Conservation (phyloP, 1,140 invertebrate genomes). For the Cherax destructor region DNA sequence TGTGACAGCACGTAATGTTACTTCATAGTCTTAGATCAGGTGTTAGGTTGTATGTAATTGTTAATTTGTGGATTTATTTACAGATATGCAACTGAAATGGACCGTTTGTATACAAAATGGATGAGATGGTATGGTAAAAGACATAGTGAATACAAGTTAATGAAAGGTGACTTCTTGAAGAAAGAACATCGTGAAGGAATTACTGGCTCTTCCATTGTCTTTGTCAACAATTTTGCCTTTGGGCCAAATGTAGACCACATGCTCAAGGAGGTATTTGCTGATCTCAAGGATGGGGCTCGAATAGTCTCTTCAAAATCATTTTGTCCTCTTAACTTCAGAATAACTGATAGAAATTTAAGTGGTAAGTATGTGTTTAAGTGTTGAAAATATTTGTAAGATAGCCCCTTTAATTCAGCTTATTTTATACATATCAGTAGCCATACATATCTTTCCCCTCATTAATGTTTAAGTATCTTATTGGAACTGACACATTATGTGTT, state of each 20-base stretch:
- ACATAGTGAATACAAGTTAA: constrained; percentile 90
- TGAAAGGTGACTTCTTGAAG: constrained; percentile 90
- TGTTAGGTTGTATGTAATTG: background rate
- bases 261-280: constrained; percentile 95
- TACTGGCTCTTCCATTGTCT: constrained; percentile 93
- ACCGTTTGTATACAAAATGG: constrained; percentile 94
- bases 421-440: too few species aligned
- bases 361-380: constrained; percentile 77
- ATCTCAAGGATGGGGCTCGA: constrained; percentile 94
- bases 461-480: too few species aligned
- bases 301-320: constrained; percentile 99
- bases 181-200: constrained; percentile 95
- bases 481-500: too few species aligned
- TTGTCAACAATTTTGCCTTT: constrained; percentile 99
- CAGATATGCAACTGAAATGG: constrained; percentile 72
- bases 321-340: constrained; percentile 97
- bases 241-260: constrained; percentile 97
- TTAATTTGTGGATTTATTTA: background rate
- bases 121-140: constrained; percentile 98
- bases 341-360: constrained; percentile 91
- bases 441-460: too few species aligned
- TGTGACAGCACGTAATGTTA: background rate
- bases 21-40: background rate
- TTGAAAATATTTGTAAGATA: too few species aligned
- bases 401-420: too few species aligned